Conservation (phyloP, 2,797 vertebrate species). For the Erethizon dorsatum region DNA sequence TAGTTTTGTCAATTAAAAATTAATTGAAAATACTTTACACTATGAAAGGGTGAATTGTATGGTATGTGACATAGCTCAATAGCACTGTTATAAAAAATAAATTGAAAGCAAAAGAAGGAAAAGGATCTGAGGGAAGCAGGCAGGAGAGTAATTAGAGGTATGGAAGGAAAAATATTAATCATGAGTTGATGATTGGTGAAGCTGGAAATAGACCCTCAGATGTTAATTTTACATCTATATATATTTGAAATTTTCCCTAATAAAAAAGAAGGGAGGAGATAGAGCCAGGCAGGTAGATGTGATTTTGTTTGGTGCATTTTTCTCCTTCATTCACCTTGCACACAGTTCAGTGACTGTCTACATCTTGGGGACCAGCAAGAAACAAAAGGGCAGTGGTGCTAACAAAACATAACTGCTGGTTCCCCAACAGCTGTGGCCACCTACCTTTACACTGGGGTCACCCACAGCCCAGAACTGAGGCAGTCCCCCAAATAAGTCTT, state of each 20-base stretch:
- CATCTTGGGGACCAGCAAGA: not conserved
- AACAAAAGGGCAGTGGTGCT: not conserved
- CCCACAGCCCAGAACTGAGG: not conserved
- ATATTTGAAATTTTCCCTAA: not conserved
- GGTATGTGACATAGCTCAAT: not conserved
- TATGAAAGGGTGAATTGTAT: not conserved
- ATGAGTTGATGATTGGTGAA: not conserved
- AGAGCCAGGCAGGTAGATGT: not conserved
- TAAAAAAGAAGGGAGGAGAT: not conserved
- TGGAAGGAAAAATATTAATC: not conserved
- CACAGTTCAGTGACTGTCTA: not conserved
- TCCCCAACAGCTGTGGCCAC: not conserved
- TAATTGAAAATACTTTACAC: not conserved
- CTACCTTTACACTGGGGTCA: not conserved
- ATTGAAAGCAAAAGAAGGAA: not conserved
- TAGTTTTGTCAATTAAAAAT: not conserved
- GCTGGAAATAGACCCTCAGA: not conserved
- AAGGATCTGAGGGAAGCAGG: not conserved
- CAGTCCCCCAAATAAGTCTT: not conserved
- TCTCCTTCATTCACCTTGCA: not conserved
- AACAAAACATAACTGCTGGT: not conserved
- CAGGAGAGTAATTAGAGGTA: not conserved
- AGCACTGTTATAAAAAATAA: not conserved
- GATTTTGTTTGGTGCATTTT: not conserved
- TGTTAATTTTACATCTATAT: not conserved